These are phyloP conservation scores for Alexandromys fortis DNA, from an alignment of 2,113 vertebrate species.

Conservation along the genomic window DNA sequence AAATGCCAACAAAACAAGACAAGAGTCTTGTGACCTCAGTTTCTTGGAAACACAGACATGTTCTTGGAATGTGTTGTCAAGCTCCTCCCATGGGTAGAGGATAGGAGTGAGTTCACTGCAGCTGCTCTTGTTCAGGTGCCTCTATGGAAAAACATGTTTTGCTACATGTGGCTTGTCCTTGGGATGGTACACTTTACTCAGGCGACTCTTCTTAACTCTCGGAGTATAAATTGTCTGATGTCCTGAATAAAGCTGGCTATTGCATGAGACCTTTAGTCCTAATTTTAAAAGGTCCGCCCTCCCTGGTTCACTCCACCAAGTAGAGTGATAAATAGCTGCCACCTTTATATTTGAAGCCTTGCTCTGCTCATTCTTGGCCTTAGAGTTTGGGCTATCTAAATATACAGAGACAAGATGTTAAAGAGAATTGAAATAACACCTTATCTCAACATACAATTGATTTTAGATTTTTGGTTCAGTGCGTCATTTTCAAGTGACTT, in stretches of 20 bases:
- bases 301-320: background rate
- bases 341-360: slow-evolving; percentile 8
- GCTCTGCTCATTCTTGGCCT: slow-evolving; percentile 5
- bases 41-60: background rate
- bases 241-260: background rate
- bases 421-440: slow-evolving; percentile 19
- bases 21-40: background rate
- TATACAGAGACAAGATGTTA: slow-evolving; percentile 17
- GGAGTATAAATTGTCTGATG: background rate
- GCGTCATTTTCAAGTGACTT: slow-evolving; percentile 18
- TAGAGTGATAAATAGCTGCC: background rate
- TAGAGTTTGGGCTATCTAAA: slow-evolving; percentile 46
- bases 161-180: background rate
- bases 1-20: background rate
- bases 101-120: background rate
- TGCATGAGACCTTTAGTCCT: background rate
- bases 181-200: background rate
- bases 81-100: background rate
- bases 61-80: background rate
- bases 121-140: background rate
- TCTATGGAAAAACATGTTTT: background rate
- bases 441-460: background rate
- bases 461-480: slow-evolving; percentile 37
- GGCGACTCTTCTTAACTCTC: background rate
- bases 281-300: background rate